Base-by-base conservation (phyloP, 1,140 invertebrate species). In the Drosophila bifasciata region DNA sequence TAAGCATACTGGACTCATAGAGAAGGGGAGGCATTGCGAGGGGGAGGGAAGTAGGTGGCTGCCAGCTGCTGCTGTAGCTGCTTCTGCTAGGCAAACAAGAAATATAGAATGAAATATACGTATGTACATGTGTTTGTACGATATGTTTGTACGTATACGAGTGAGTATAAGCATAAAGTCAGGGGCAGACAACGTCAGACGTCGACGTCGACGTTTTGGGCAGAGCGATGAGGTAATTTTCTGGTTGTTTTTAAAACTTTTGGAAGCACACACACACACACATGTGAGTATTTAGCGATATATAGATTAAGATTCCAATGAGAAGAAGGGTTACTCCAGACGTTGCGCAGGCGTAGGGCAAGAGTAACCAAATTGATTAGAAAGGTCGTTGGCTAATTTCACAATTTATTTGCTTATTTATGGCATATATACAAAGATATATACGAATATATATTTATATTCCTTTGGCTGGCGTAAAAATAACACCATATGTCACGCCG, bases 181-280 rank as follows among this genome's bases (percentile, higher is more conserved):
- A 86, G 81, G 81, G 81, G 78, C 81, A 86, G 74, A 66, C 60
- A 53, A 61, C 74, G 58, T 28, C 66, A 45, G 60, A 70, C 73
- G 79, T 76, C 68, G 49, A 48, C 75, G 67, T 23, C 51, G 55
- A 43, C 72, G 58, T 51, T 60, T 36, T 4, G 32, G 58, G 55
- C 77, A 76, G 79, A 81, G 77, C 83, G 83, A 88, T 88, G 83
- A 88, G 83, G 83, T 88, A 88, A 88, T 88, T 76, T 64, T 76
- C 55, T 61, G 70, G 41, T 81, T 64, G 70, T 71, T 76, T 78
- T 78, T 77, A 56, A 52, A 60, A 76, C 46, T 41, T 23, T 25
- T 16, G 16, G 53, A 55, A 69, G 17, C 50, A 44, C 43, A 59
- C 52, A 49, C 39, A 48, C 23, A 21, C 32, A 48, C 45, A 40